Base-by-base conservation (phyloP, 2,888 invertebrate genomes). In the Marasmarcha lunaedactyla region DNA sequence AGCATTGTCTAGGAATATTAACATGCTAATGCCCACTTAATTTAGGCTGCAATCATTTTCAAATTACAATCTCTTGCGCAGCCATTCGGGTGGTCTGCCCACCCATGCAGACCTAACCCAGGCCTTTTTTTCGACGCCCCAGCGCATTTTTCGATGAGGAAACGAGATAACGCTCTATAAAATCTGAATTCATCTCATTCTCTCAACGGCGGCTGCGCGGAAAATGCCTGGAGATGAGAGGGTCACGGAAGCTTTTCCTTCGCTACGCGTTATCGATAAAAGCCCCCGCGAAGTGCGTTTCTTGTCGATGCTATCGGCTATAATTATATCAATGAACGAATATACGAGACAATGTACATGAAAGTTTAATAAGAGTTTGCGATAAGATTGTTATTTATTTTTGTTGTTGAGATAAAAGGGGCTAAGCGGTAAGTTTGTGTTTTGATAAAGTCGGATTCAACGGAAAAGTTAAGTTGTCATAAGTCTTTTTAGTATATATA, bases 251-350 rank as follows among this genome's bases (percentile, higher is more conserved):
- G 20, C 20, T 20, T 20, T 20, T 20, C 20, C 20, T 20, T 20
- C 20, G 20, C 20, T 20, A 49, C 47, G 42, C 44, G 46, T 42
- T 41, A 52, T 49, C 51, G 57, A 57, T 55, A 58, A 46, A 45
- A 39, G 42, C 40, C 52, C 46, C 43, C 57, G 52, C 49, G 48
- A 52, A 48, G 49, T 42, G 44, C 48, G 50, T 47, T 52, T 54
- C 59, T 56, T 59, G 61, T 62, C 54, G 58, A 63, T 63, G 52
- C 55, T 64, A 64, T 64, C 61, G 51, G 55, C 42, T 52, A 58
- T 62, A 64, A 65, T 65, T 63, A 64, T 57, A 52, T 54, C 51
- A 49, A 52, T 54, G 46, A 47, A 41, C 46, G 45, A 48, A 41
- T 46, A 49, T 51, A 58, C 48, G 50, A 50, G 51, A 52, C 50